These are phyloP conservation scores for Kryptolebias marmoratus DNA, from an alignment of 2,113 vertebrate species.

Conservation along the genomic window DNA sequence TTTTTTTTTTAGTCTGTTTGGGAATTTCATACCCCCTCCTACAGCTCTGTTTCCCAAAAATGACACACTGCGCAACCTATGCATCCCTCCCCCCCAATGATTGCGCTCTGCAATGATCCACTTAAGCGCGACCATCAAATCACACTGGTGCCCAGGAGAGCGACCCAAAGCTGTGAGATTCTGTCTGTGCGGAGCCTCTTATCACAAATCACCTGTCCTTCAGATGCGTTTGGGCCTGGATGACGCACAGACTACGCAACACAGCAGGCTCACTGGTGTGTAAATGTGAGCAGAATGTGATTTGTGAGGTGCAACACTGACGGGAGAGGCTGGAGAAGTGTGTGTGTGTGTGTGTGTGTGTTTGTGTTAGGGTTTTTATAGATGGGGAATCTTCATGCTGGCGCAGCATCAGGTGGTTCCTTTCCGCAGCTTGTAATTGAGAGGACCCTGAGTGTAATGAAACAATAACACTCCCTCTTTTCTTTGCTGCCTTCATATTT, in stretches of 20 bases:
- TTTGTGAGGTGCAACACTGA: conserved; percentile 44
- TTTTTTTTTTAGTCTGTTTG: no score
- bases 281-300: conserved; percentile 57
- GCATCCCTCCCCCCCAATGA: conserved; percentile 23
- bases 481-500: conserved; percentile 32
- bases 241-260: conserved; percentile 70
- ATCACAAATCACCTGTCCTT: conserved; percentile 73
- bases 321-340: background rate
- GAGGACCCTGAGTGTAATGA: conserved; percentile 51
- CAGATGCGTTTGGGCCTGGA: conserved; percentile 56
- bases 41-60: conserved; percentile 9
- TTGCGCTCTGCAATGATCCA: conserved; percentile 61
- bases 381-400: conserved; percentile 33
- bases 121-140: conserved; percentile 58
- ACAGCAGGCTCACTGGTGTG: conserved; percentile 55
- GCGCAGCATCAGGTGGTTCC: conserved; percentile 58
- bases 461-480: conserved; percentile 45
- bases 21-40: background rate
- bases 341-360: conserved; percentile 17
- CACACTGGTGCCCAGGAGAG: conserved; percentile 44
- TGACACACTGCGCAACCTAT: conserved; percentile 20
- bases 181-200: conserved; percentile 52
- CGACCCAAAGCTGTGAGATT: conserved; percentile 51
- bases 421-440: conserved; percentile 52
- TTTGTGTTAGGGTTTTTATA: background rate